These are phyloP conservation scores for Drosophila helvetica DNA, from an alignment of 2,888 invertebrate genomes.

Conservation along the genomic window DNA sequence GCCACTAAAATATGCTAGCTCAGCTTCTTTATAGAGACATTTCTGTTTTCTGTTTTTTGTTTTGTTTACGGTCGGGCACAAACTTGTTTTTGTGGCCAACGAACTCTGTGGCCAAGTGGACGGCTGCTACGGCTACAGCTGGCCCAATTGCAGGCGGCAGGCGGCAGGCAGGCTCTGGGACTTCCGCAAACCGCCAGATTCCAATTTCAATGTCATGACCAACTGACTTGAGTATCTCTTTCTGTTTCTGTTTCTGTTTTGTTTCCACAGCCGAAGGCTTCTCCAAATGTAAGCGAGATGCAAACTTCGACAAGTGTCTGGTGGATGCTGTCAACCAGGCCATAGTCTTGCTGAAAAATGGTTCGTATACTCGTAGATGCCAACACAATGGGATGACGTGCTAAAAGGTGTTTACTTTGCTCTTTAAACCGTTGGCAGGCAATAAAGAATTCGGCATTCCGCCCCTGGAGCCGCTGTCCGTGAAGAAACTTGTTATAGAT, in stretches of 20 bases:
- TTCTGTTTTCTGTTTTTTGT: slow-evolving; percentile 31
- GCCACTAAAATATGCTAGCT: slow-evolving; percentile 56
- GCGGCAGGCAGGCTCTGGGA: slow-evolving; percentile 5
- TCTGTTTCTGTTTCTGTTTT: slow-evolving; percentile 31
- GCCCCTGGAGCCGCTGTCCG: slow-evolving; percentile 86
- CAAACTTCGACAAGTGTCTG: slow-evolving; percentile 86
- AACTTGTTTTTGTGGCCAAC: slow-evolving; percentile 52
- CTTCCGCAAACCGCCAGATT: slow-evolving; percentile 58
- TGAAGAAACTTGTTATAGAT: slow-evolving; percentile 86
- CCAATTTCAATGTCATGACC: slow-evolving; percentile 66
- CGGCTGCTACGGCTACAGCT: slow-evolving; percentile 19
- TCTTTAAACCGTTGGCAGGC: slow-evolving; percentile 83
- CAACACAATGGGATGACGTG: slow-evolving; percentile 2
- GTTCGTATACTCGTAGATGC: slow-evolving; percentile 84
- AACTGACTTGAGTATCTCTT: slow-evolving; percentile 1
- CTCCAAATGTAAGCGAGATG: slow-evolving; percentile 86
- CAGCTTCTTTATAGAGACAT: slow-evolving; percentile 39
- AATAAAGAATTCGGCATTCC: slow-evolving; percentile 86
- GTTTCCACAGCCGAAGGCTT: slow-evolving; percentile 85
- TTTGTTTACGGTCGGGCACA: slow-evolving; percentile 37
- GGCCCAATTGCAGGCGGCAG: slow-evolving; percentile 57
- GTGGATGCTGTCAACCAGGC: slow-evolving; percentile 86
- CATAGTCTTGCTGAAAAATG: slow-evolving; percentile 85
- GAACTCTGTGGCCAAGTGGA: slow-evolving; percentile 33
- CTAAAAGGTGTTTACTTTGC: slow-evolving; percentile 5